phyloP scores from a whole-genome alignment of 2,797 vertebrate species.

The Sebastes taczanowskii region DNA sequence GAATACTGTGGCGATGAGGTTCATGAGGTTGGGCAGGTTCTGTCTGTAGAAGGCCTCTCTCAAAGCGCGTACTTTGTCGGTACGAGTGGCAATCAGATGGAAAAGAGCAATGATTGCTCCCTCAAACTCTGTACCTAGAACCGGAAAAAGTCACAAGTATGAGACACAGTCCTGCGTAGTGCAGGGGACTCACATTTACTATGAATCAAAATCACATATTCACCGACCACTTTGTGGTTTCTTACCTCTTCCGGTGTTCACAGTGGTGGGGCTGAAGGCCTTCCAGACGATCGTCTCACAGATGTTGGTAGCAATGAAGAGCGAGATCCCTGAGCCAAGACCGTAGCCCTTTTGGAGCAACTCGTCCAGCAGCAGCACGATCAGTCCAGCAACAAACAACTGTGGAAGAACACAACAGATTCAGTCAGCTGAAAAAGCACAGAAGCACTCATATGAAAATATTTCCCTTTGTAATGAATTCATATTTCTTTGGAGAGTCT shows the following conservation, averaged over 20 bases:
- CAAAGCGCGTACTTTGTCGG: constrained; percentile 96
- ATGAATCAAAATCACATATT: background rate
- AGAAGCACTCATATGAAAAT: no score
- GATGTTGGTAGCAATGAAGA: constrained; percentile 99
- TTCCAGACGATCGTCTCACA: constrained; percentile 99
- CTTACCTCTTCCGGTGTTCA: constrained; percentile 97
- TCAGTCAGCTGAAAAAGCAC: background rate
- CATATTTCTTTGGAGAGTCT: no score
- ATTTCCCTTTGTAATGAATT: no score
- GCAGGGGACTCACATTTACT: background rate
- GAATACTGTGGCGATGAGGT: constrained; percentile 96
- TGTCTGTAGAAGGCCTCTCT: constrained; percentile 98
- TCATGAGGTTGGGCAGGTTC: constrained; percentile 99
- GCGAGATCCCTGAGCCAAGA: constrained; percentile 96
- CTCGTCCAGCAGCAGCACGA: constrained; percentile 96
- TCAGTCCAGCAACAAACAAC: constrained; percentile 97
- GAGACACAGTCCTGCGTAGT: background rate
- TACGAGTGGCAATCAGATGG: constrained; percentile 95
- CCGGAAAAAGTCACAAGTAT: background rate
- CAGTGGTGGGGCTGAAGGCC: constrained; percentile 97
- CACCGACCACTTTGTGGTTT: fast-evolving
- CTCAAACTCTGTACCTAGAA: constrained; percentile 95
- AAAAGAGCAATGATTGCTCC: constrained; percentile 98
- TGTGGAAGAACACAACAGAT: constrained; percentile 58
- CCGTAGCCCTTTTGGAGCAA: constrained; percentile 97